A percentile compares a stretch with the other conserved stretches of the same genome.
phyloP scores from a whole-genome alignment of 2,888 invertebrate species.

The Elmis aenea region DNA sequence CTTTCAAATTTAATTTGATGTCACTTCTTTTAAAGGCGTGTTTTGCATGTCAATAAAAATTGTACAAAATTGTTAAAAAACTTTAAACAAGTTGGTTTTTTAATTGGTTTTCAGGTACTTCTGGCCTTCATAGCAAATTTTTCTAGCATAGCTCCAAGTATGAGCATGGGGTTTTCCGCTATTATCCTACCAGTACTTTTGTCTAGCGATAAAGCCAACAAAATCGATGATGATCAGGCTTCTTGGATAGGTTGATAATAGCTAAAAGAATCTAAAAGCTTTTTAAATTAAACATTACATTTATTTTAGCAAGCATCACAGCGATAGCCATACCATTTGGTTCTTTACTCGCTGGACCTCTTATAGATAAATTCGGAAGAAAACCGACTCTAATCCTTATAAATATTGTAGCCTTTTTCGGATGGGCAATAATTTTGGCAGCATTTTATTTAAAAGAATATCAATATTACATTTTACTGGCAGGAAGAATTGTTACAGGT shows the following conservation, averaged over 20 bases:
- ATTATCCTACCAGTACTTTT: slow-evolving; percentile 49
- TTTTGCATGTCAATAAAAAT: too few species aligned
- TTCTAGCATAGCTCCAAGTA: slow-evolving; percentile 52
- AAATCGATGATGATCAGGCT: slow-evolving; percentile 42
- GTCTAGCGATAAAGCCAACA: slow-evolving; percentile 35
- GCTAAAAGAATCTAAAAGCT: too few species aligned
- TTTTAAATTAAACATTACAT: too few species aligned
- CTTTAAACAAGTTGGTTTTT: too few species aligned
- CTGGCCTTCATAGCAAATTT: slow-evolving; percentile 50
- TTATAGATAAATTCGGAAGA: slow-evolving; percentile 52
- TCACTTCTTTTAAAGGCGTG: too few species aligned
- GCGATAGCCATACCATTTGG: slow-evolving; percentile 54
- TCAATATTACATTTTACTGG: slow-evolving; percentile 42
- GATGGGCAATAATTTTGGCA: slow-evolving; percentile 51
- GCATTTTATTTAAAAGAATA: slow-evolving; percentile 35
- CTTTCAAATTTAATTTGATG: too few species aligned
- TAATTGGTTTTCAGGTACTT: slow-evolving; percentile 46
- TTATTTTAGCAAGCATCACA: slow-evolving; percentile 52
- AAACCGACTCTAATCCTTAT: slow-evolving; percentile 47
- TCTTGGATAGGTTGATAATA: slow-evolving; percentile 58
- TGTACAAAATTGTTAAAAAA: slow-evolving; percentile 6
- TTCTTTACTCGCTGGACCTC: slow-evolving; percentile 50
- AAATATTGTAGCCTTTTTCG: slow-evolving; percentile 48
- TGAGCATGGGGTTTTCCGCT: slow-evolving; percentile 56
- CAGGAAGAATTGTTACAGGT: slow-evolving; percentile 50